Percentiles rank a stretch among this genome's conserved stretches.
Conservation (phyloP, 2,797 vertebrate genomes). For the Molossus alvarezi region DNA sequence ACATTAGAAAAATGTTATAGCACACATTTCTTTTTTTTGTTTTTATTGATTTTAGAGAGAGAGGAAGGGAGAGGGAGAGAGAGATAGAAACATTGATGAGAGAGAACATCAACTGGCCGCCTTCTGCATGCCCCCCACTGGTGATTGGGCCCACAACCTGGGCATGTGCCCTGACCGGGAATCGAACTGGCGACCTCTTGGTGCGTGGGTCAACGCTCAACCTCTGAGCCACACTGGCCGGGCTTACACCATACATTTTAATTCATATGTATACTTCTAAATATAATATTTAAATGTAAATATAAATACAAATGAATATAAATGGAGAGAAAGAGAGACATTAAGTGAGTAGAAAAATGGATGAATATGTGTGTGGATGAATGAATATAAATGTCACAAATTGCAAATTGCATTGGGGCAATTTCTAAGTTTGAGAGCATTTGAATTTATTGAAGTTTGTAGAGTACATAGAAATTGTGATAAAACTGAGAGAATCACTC, state of each 20-base stretch:
- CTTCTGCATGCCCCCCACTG: no score
- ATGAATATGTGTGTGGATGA: background rate
- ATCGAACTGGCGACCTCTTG: no score
- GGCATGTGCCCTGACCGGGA: no score
- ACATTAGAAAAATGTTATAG: background rate
- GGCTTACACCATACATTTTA: background rate
- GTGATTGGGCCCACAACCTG: no score
- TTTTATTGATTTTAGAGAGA: no score
- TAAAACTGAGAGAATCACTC: background rate
- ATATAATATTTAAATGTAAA: background rate
- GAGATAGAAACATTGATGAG: no score
- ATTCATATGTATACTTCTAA: background rate
- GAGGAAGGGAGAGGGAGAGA: no score
- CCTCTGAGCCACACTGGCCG: no score
- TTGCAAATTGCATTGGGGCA: background rate
- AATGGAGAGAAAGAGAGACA: background rate
- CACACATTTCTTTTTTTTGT: background rate
- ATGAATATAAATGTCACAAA: background rate
- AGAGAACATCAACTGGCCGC: no score
- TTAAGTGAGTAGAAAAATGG: background rate
- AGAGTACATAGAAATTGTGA: background rate
- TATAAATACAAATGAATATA: background rate
- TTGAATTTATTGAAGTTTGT: slow-evolving; percentile 1
- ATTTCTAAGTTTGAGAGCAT: background rate
- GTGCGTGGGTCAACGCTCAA: no score